These are phyloP conservation scores for Formica exsecta DNA, from an alignment of 1,140 invertebrate genomes.

Conservation along the genomic window DNA sequence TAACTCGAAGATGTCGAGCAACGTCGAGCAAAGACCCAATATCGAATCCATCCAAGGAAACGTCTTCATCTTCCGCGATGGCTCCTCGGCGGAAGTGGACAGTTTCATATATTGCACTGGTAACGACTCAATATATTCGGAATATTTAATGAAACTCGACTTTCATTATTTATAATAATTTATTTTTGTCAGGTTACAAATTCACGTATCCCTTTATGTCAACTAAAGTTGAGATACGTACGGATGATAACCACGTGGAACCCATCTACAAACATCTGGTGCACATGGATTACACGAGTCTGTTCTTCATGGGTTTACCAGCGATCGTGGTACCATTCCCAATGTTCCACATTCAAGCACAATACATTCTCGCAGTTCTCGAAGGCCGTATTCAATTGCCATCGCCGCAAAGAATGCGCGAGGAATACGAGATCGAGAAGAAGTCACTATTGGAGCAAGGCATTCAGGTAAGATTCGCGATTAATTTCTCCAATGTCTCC, in stretches of 20 bases:
- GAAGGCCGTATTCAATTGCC: conserved; percentile 81
- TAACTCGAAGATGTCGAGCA: conserved; percentile 82
- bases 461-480: conserved; percentile 77
- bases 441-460: conserved; percentile 79
- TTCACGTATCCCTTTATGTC: conserved; percentile 88
- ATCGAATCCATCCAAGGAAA: conserved; percentile 85
- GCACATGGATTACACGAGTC: conserved; percentile 87
- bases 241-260: conserved; percentile 87
- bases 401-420: conserved; percentile 79
- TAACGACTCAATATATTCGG: conserved; percentile 68
- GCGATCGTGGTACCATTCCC: conserved; percentile 88
- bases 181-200: conserved; percentile 85
- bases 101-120: conserved; percentile 89
- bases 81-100: conserved; percentile 86
- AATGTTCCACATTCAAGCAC: conserved; percentile 88
- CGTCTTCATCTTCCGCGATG: conserved; percentile 82
- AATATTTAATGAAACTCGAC: not conserved
- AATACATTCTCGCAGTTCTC: conserved; percentile 82
- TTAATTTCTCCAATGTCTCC: conserved; percentile 12
- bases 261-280: conserved; percentile 90
- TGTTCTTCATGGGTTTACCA: conserved; percentile 89
- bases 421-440: conserved; percentile 81
- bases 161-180: not conserved
- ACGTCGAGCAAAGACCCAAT: conserved; percentile 84
- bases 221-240: conserved; percentile 85